These are phyloP conservation scores for Melieria omissa DNA, from an alignment of 2,888 invertebrate species.

Conservation along the genomic window DNA sequence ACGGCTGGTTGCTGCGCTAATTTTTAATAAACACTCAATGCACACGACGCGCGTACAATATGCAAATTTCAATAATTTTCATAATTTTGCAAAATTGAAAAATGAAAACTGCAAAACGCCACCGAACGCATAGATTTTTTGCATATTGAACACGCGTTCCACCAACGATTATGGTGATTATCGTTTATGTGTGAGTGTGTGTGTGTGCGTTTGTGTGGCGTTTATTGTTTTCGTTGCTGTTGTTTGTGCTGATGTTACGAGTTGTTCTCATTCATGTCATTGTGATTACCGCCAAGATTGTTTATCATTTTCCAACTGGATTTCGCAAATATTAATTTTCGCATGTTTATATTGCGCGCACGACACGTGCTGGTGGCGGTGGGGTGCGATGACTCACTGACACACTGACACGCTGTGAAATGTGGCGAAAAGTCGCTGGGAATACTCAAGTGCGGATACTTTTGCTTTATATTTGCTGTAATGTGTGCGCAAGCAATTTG, in stretches of 20 bases:
- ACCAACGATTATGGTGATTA: slow-evolving; percentile 30
- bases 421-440: slow-evolving; percentile 2
- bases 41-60: slow-evolving; percentile 36
- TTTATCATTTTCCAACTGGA: slow-evolving; percentile 31
- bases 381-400: no score
- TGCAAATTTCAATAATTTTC: slow-evolving; percentile 53
- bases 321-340: slow-evolving; percentile 33
- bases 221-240: background rate
- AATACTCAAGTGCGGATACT: background rate
- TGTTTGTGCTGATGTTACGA: slow-evolving; percentile 16
- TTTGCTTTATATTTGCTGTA: background rate
- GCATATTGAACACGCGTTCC: slow-evolving; percentile 26
- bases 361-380: slow-evolving; percentile 15
- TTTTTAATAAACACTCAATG: slow-evolving; percentile 56
- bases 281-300: slow-evolving; percentile 28
- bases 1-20: slow-evolving; percentile 47
- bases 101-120: background rate
- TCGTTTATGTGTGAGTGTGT: background rate
- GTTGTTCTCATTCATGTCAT: slow-evolving; percentile 8
- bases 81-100: slow-evolving; percentile 33
- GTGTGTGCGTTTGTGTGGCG: background rate
- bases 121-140: background rate
- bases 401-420: no score
- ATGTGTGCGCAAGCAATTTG: background rate
- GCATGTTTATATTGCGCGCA: slow-evolving; percentile 33